These are phyloP conservation scores for Anthonomus grandis DNA, from an alignment of 1,140 invertebrate species.

Conservation along the genomic window DNA sequence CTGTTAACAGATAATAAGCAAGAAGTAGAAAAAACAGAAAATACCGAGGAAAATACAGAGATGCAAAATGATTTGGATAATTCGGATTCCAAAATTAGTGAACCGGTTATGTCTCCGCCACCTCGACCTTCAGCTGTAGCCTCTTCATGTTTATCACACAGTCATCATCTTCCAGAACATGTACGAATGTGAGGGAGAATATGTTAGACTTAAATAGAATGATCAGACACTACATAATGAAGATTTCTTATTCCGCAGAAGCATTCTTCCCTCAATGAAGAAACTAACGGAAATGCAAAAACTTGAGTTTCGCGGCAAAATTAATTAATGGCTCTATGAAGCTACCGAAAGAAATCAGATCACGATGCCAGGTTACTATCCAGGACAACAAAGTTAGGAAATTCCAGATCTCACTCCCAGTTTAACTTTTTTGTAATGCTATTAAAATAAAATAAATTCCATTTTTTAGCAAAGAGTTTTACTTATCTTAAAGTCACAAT, in stretches of 20 bases:
- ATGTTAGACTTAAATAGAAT: neutral
- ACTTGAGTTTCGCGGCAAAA: constrained; percentile 2
- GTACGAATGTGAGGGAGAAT: neutral
- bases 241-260: no score
- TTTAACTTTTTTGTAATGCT: constrained; percentile 3
- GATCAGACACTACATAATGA: neutral
- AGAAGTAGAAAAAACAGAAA: neutral
- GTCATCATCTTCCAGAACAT: neutral
- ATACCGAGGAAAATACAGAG: constrained; percentile 2
- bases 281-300: no score
- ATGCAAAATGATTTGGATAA: constrained; percentile 2
- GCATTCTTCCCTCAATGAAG: neutral
- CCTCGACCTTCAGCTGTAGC: neutral
- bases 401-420: no score
- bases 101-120: constrained; percentile 3
- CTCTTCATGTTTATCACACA: neutral
- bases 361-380: neutral
- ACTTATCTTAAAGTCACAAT: no score
- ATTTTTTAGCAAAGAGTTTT: neutral
- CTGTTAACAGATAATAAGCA: neutral
- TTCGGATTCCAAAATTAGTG: neutral
- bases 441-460: neutral
- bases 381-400: neutral
- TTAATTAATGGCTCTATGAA: constrained; percentile 3
- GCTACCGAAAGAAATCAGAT: neutral